Base-by-base conservation (phyloP, 2,888 invertebrate genomes). In the Drosophila rubida region DNA sequence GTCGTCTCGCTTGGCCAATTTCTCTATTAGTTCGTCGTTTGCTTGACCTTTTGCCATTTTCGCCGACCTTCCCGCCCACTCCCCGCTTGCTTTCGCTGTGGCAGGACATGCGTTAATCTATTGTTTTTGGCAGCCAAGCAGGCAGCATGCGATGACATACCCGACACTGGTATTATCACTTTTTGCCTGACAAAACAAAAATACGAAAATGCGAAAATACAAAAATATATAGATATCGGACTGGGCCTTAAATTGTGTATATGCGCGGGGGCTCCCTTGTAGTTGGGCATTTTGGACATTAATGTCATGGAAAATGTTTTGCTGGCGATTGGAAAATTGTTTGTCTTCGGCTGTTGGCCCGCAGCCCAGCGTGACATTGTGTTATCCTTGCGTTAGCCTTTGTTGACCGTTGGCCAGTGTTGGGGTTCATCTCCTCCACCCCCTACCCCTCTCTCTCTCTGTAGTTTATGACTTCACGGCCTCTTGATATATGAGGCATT, bases 301-400 rank as follows among this genome's bases (percentile, higher is more conserved):
- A 86, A 85, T 86, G 84, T 75, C 84, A 69, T 65, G 72, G 72
- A 61, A 83, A 86, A 84, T 83, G 74, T 75, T 83, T 83, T 73
- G 80, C 74, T 70, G 64, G 73, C 83, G 83, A 86, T 82, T 83
- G 86, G 83, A 83, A 81, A 81, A 78, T 83, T 85, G 82, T 83
- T 82, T 85, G 78, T 68, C 68, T 74, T 70, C 62, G 57, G 60
- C 35, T 37, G 6, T 13, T 37, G 51, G 45, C 60, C 58, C 45
- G n/a, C n/a, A 50, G 61, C 48, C 59, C 60, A 58, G 68, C 72
- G 64, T 73, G 78, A 78, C 78, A 78, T 76, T 79, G 61, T 76
- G 67, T 63, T 79, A 73, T 79, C 79, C 79, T 76, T 79, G 79
- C n/a, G n/a, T n/a, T 64, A 54, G 68, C 72, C 63, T 4, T 60